phyloP scores from a whole-genome alignment of 2,797 vertebrate species.

The Rhabdomys pumilio region DNA sequence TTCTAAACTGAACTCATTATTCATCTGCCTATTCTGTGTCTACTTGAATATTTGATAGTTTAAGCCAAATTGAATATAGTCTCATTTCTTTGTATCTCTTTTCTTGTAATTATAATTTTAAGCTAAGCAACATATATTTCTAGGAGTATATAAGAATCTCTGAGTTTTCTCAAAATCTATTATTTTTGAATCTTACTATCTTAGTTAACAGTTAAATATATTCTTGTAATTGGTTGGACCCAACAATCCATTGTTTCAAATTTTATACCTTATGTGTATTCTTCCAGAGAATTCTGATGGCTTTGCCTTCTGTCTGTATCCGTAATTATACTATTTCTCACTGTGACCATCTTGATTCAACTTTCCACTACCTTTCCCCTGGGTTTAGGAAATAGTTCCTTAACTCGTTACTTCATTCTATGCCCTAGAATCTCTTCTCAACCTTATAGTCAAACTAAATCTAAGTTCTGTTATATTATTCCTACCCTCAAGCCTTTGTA shows the following conservation, averaged over 20 bases:
- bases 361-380: background rate
- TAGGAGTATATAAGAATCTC: background rate
- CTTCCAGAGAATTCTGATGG: background rate
- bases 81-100: background rate
- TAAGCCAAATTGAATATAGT: background rate
- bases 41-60: background rate
- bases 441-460: background rate
- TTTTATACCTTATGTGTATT: background rate
- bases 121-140: slow-evolving; percentile 6
- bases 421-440: background rate
- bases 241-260: background rate
- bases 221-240: background rate
- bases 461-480: background rate
- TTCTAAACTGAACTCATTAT: slow-evolving; percentile 16
- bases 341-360: background rate
- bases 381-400: background rate
- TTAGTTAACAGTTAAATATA: background rate
- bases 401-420: background rate
- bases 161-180: slow-evolving; percentile 3
- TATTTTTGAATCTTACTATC: background rate
- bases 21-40: background rate
- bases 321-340: background rate
- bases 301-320: slow-evolving; percentile 1
- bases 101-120: slow-evolving; percentile 47
- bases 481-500: background rate